phyloP scores from a whole-genome alignment of 2,888 invertebrate genomes.

The Myopa tessellatipennis region DNA sequence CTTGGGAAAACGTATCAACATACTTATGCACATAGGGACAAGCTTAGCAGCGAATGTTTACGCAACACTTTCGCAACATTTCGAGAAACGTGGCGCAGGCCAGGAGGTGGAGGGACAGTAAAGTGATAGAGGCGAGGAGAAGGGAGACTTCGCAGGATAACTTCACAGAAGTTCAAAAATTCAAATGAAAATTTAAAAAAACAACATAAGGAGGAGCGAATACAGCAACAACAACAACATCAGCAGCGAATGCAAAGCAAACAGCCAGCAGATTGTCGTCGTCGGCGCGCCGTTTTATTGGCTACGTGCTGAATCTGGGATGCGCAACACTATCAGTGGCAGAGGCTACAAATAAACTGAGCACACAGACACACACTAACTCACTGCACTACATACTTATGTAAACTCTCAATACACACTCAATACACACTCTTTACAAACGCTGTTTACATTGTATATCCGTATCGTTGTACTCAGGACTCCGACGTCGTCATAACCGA shows the following conservation, averaged over 20 bases:
- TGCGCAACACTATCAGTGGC: slow-evolving; percentile 44
- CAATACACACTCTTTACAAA: neutral
- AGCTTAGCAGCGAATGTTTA: neutral
- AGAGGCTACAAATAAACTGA: neutral
- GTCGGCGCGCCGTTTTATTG: slow-evolving; percentile 56
- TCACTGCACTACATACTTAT: neutral
- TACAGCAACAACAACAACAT: neutral
- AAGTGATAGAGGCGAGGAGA: neutral
- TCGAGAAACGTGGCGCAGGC: neutral
- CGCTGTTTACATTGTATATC: neutral
- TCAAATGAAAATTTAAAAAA: too few species aligned
- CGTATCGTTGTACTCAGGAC: neutral
- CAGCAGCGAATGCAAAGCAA: slow-evolving; percentile 7
- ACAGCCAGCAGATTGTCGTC: neutral
- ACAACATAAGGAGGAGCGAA: too few species aligned
- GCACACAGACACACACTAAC: neutral
- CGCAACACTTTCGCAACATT: slow-evolving; percentile 10
- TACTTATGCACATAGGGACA: too few species aligned
- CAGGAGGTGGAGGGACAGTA: neutral
- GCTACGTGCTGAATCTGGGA: slow-evolving; percentile 67
- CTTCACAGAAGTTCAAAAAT: too few species aligned
- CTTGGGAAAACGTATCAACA: neutral
- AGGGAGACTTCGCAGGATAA: neutral
- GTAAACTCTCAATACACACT: neutral
- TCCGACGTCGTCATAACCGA: neutral